Percentiles rank a stretch among this genome's conserved stretches.
Evolutionary conservation across 2,888 invertebrate genomes (phyloP).

Genomic region (Girardia tigrina): DNA sequence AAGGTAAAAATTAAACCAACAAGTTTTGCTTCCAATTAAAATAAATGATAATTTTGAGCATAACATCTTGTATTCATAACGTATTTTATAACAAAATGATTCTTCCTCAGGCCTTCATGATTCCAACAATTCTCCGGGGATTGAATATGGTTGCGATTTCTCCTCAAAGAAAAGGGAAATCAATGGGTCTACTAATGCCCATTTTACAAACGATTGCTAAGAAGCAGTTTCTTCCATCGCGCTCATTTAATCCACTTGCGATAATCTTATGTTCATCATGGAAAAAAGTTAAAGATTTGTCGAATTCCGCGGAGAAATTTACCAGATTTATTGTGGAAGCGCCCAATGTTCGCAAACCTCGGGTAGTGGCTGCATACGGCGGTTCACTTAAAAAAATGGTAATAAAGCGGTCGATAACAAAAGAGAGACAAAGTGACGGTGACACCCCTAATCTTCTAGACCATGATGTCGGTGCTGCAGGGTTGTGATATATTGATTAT

Average conservation of each 20-base stretch:
- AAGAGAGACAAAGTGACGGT: background rate
- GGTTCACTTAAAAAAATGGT: background rate
- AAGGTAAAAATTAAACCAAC: no score
- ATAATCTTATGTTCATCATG: background rate
- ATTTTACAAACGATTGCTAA: background rate
- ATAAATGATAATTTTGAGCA: no score
- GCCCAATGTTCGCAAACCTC: background rate
- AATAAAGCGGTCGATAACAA: background rate
- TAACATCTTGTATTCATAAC: no score
- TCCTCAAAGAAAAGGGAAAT: slow-evolving; percentile 24
- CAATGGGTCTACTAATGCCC: slow-evolving; percentile 26
- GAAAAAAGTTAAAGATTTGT: background rate
- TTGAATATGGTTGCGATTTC: slow-evolving; percentile 18
- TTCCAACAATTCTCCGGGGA: slow-evolving; percentile 25
- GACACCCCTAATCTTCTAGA: background rate
- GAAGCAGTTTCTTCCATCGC: background rate
- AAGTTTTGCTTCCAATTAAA: no score
- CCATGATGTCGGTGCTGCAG: background rate
- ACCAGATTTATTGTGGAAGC: background rate
- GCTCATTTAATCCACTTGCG: background rate
- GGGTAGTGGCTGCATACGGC: background rate
- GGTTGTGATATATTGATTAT: slow-evolving; percentile 25
- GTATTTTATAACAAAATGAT: no score
- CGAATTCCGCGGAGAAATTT: background rate
- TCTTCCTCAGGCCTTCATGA: slow-evolving; percentile 26